phyloP scores from a whole-genome alignment of 2,797 vertebrate genomes.

The Phoxinus dragarum region DNA sequence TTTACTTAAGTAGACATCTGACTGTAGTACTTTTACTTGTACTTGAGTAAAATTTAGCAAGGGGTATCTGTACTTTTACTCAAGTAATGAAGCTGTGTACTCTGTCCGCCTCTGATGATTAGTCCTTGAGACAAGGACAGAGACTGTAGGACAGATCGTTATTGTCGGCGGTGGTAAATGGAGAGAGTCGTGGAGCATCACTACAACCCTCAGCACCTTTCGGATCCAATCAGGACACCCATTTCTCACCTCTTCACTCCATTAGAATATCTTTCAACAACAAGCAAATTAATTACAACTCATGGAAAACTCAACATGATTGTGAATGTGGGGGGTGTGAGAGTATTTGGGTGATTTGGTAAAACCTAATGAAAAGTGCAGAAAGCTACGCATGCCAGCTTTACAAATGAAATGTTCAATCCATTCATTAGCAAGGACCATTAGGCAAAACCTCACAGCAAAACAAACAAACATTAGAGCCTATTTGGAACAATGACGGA shows the following conservation, averaged over 20 bases:
- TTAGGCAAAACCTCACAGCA: constrained; percentile 70
- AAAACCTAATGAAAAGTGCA: constrained; percentile 69
- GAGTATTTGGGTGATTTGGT: constrained; percentile 50
- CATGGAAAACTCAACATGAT: constrained; percentile 57
- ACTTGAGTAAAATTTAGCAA: no score
- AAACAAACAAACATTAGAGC: constrained; percentile 66
- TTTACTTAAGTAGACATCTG: no score
- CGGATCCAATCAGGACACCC: constrained; percentile 51
- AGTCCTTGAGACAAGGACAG: not conserved
- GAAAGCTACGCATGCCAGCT: constrained; percentile 45
- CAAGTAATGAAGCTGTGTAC: no score
- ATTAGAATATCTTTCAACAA: constrained; percentile 65
- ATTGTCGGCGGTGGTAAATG: not conserved
- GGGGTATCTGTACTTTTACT: no score
- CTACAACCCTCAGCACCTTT: constrained; percentile 36
- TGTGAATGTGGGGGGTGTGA: constrained; percentile 47
- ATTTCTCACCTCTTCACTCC: constrained; percentile 52
- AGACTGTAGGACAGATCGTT: not conserved
- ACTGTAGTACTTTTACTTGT: no score
- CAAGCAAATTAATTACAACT: constrained; percentile 65
- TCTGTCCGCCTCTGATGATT: no score
- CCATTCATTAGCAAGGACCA: constrained; percentile 75
- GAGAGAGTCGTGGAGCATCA: constrained; percentile 9
- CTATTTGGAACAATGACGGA: constrained; percentile 61
- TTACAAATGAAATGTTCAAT: constrained; percentile 59